Percentiles rank a stretch among this genome's conserved stretches.
These are phyloP conservation scores for Stenchaetothrips biformis DNA, from an alignment of 2,888 invertebrate species.

Conservation along the genomic window DNA sequence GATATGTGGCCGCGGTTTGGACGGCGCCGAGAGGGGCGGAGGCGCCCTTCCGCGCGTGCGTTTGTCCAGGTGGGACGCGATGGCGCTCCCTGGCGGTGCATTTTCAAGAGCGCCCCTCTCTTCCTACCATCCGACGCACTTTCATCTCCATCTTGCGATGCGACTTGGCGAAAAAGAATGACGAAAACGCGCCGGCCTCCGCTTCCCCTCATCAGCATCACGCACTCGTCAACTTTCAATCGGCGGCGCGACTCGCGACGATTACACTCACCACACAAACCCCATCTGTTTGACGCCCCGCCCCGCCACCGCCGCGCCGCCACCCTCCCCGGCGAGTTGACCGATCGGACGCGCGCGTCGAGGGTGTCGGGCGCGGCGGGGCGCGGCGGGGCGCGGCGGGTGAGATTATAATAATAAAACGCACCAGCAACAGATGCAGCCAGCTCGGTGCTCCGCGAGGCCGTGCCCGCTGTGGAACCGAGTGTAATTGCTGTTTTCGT, in stretches of 20 bases:
- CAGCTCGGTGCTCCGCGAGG: background rate
- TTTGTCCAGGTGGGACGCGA: no score
- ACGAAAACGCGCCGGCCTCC: background rate
- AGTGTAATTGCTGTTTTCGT: no score
- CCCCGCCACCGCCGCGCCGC: background rate
- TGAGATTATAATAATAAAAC: constrained; percentile 18
- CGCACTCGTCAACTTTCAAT: constrained; percentile 16
- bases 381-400: background rate
- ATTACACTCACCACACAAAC: constrained; percentile 14
- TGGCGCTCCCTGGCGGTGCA: no score
- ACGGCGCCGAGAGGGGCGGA: no score
- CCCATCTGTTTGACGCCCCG: background rate
- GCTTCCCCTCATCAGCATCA: background rate
- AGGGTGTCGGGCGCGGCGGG: background rate
- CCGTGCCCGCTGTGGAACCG: background rate
- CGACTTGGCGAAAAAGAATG: no score
- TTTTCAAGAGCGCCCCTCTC: no score
- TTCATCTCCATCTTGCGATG: no score
- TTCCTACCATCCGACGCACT: no score
- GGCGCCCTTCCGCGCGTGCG: no score
- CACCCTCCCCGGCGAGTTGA: background rate
- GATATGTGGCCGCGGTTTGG: background rate
- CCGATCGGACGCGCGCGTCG: background rate
- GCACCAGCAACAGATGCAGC: constrained; percentile 13
- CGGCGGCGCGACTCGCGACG: background rate